Conservation (phyloP, 2,888 invertebrate species). For the Tolmerus cingulatus region DNA sequence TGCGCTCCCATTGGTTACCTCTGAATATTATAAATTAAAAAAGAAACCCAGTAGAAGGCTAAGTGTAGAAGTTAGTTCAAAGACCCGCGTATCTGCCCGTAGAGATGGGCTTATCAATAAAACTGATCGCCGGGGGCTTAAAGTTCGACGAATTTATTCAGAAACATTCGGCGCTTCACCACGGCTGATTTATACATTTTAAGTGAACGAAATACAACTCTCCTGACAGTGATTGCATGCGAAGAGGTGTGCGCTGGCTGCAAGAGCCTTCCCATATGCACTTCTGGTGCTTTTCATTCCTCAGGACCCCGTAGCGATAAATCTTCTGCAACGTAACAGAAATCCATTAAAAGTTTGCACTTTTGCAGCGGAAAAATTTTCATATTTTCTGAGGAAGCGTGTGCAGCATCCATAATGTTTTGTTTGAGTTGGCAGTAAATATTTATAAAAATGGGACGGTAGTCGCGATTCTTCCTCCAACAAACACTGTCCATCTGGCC, state of each 20-base stretch:
- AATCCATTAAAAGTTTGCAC: conserved; percentile 45
- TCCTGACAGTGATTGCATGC: conserved; percentile 17
- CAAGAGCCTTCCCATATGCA: conserved; percentile 29
- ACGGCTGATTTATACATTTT: not conserved
- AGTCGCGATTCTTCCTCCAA: not conserved
- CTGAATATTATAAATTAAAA: no score
- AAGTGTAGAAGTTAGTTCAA: no score
- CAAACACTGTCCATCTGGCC: not conserved
- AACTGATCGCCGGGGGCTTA: not conserved
- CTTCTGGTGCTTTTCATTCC: conserved; percentile 31
- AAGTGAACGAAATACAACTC: conserved; percentile 3
- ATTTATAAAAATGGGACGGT: conserved; percentile 6
- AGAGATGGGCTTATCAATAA: not conserved
- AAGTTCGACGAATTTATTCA: not conserved
- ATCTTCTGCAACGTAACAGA: conserved; percentile 45
- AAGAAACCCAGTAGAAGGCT: no score
- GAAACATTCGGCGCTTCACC: not conserved
- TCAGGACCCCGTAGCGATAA: conserved; percentile 42
- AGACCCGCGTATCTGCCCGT: not conserved
- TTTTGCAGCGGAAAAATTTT: conserved; percentile 27
- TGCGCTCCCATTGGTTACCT: no score
- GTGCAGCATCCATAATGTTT: conserved; percentile 24
- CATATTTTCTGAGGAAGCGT: conserved; percentile 24
- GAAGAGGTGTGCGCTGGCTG: not conserved
- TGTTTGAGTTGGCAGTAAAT: conserved; percentile 35